Evolutionary conservation across 2,888 invertebrate genomes (phyloP).

Genomic region (Drosophila pseudotakahashii): DNA sequence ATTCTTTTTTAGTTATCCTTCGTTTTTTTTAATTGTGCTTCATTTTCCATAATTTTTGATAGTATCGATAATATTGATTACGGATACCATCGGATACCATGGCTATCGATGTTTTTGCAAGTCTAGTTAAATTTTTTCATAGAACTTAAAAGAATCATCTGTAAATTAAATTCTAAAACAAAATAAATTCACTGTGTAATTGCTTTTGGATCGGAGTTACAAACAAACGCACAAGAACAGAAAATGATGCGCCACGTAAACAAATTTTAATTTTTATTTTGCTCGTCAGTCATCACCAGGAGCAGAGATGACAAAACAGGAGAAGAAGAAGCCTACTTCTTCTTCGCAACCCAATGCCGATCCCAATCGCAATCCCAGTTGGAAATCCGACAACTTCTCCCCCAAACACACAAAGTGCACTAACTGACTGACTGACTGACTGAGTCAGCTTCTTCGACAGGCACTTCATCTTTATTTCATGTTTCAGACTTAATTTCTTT

Average conservation of each 20-base stretch:
- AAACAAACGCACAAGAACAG: slow-evolving; percentile 5
- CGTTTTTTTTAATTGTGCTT: too few relatives aligned
- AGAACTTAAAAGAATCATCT: too few relatives aligned
- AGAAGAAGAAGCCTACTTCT: background rate
- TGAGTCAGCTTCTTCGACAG: slow-evolving; percentile 53
- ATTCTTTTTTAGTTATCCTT: too few relatives aligned
- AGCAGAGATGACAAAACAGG: slow-evolving; percentile 25
- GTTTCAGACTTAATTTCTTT: slow-evolving; percentile 66
- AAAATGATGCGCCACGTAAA: slow-evolving; percentile 43
- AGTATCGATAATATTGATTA: too few relatives aligned
- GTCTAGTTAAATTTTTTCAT: too few relatives aligned
- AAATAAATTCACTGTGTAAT: slow-evolving; percentile 41
- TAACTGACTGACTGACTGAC: slow-evolving; percentile 51
- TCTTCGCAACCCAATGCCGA: background rate
- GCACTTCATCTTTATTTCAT: slow-evolving; percentile 74
- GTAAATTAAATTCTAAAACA: background rate
- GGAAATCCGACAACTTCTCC: slow-evolving; percentile 29
- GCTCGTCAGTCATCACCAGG: slow-evolving; percentile 29
- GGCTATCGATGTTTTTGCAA: too few relatives aligned
- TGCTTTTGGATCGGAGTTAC: slow-evolving; percentile 38
- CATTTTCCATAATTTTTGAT: too few relatives aligned
- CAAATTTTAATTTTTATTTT: slow-evolving; percentile 62
- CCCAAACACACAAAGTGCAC: slow-evolving; percentile 27
- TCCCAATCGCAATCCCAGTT: slow-evolving; percentile 21
- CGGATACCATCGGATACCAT: too few relatives aligned